These are phyloP conservation scores for Cataglyphis altisquamis DNA, from an alignment of 2,888 invertebrate genomes.

Conservation along the genomic window DNA sequence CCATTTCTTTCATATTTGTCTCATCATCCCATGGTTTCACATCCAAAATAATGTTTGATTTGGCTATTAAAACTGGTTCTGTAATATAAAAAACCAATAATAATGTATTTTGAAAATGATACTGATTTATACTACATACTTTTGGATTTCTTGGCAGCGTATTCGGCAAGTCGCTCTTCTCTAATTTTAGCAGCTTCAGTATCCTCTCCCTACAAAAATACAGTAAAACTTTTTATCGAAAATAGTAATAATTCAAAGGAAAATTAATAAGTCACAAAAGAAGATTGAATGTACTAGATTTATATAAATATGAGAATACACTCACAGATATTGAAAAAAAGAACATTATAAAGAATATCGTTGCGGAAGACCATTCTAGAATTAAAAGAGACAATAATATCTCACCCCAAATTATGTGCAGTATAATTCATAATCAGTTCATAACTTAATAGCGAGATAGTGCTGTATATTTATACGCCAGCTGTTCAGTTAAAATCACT, in stretches of 20 bases:
- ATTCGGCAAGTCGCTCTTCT: slow-evolving; percentile 95
- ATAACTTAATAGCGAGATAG: no score
- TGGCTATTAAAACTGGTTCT: slow-evolving; percentile 96
- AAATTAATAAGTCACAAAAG: background rate
- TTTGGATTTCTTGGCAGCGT: slow-evolving; percentile 96
- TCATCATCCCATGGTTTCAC: slow-evolving; percentile 98
- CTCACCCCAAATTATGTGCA: no score
- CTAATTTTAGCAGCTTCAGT: slow-evolving; percentile 92
- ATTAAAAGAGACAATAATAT: no score
- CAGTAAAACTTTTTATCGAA: slow-evolving; percentile 60
- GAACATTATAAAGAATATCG: background rate
- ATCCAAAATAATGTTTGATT: slow-evolving; percentile 97
- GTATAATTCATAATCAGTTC: no score
- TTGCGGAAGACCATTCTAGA: no score
- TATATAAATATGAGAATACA: slow-evolving; percentile 25
- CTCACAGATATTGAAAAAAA: background rate
- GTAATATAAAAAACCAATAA: slow-evolving; percentile 68
- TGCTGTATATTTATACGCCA: no score
- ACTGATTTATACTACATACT: slow-evolving; percentile 87
- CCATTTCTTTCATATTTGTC: slow-evolving; percentile 96
- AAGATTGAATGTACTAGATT: slow-evolving; percentile 10
- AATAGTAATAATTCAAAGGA: slow-evolving; percentile 1
- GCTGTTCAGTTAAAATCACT: no score
- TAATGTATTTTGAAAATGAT: background rate
- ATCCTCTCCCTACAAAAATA: slow-evolving; percentile 88